Percentiles rank a stretch among this genome's conserved stretches.
phyloP scores from a whole-genome alignment of 2,797 vertebrate genomes.

The Hippopotamyrus pictus region DNA sequence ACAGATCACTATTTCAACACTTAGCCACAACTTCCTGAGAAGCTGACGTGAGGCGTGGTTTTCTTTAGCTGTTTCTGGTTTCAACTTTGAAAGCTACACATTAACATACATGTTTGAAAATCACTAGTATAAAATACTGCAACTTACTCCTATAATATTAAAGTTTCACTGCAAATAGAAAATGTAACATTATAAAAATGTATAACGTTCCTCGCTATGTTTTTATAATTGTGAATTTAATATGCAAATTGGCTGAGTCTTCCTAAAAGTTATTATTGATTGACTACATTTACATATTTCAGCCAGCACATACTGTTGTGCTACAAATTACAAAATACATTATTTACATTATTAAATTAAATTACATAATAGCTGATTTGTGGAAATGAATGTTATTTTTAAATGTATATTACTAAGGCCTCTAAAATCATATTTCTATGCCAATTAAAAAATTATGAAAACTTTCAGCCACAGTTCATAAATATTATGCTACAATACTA shows the following conservation, averaged over 20 bases:
- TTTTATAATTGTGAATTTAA: not conserved
- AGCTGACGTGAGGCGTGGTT: not conserved
- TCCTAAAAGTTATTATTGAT: not conserved
- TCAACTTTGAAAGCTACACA: not conserved
- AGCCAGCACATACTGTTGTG: not conserved
- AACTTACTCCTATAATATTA: not conserved
- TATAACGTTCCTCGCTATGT: not conserved
- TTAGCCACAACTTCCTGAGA: conserved; percentile 75
- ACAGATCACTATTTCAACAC: conserved; percentile 57
- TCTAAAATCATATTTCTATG: not conserved
- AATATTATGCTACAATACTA: too few relatives aligned
- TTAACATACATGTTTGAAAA: not conserved
- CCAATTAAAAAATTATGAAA: not conserved
- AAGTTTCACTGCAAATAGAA: not conserved
- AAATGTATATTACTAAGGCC: not conserved
- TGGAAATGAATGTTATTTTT: not conserved
- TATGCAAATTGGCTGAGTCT: not conserved
- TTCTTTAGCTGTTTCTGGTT: conserved; percentile 14
- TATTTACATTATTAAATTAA: too few relatives aligned
- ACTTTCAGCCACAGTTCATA: not conserved
- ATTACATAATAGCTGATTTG: not conserved
- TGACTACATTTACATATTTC: not conserved
- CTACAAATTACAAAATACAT: not conserved
- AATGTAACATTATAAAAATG: not conserved
- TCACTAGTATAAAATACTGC: not conserved